Conservation (phyloP, 2,113 vertebrate species). For the Phylloscopus whistleri region DNA sequence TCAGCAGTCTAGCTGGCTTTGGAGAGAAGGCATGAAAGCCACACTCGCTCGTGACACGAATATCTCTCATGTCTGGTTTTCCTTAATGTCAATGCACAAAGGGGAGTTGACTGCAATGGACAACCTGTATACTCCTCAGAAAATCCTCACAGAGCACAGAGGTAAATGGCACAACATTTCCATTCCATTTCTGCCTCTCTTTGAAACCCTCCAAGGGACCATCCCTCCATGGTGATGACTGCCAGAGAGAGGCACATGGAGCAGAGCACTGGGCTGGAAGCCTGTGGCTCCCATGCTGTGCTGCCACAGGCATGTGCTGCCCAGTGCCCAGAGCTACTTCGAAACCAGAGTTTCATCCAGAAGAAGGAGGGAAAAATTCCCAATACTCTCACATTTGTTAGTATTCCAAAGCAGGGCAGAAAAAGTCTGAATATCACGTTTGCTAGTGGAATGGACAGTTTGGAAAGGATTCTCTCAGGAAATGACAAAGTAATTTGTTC, state of each 20-base stretch:
- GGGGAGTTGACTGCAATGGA: background rate
- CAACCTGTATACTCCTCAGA: background rate
- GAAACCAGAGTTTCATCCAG: background rate
- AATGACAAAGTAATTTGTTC: background rate
- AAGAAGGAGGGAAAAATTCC: background rate
- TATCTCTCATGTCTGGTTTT: background rate
- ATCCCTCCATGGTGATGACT: background rate
- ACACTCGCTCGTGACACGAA: background rate
- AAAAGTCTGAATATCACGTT: background rate
- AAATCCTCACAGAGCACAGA: background rate
- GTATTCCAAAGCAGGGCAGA: background rate
- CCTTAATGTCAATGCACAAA: background rate
- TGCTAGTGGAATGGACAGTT: background rate
- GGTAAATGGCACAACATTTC: background rate
- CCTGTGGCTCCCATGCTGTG: fast-evolving
- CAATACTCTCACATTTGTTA: background rate
- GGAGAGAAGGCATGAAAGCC: background rate
- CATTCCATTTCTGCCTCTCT: background rate
- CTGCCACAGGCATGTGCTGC: background rate
- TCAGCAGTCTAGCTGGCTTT: background rate
- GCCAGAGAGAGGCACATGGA: background rate
- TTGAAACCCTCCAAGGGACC: background rate
- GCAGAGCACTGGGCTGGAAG: background rate
- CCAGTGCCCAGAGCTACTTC: background rate
- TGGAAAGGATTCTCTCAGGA: constrained; percentile 10